Percentiles rank a stretch among this genome's conserved stretches.
Evolutionary conservation across 2,113 vertebrate species (phyloP).

Genomic region (Blennius ocellaris): DNA sequence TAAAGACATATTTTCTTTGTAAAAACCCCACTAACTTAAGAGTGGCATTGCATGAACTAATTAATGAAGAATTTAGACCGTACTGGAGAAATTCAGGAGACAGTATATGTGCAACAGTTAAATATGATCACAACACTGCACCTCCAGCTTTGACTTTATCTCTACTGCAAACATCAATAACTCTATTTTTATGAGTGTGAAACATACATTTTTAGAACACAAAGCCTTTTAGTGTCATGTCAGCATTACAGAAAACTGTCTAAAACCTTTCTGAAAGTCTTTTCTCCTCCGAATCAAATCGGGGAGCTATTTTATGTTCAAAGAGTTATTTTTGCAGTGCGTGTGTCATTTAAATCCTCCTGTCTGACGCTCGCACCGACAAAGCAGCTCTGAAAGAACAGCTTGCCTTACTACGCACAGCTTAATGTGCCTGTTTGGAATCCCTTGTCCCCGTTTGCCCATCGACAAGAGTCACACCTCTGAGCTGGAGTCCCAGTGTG

Average conservation of each 20-base stretch:
- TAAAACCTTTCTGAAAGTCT: slow-evolving; percentile 32
- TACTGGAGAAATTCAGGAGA: neutral
- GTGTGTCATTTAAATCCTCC: slow-evolving; percentile 57
- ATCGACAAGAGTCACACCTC: slow-evolving; percentile 43
- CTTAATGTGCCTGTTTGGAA: slow-evolving; percentile 61
- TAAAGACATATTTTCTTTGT: too few species aligned
- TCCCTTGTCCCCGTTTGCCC: slow-evolving; percentile 39
- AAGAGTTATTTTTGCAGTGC: slow-evolving; percentile 47
- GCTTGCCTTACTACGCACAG: slow-evolving; percentile 52
- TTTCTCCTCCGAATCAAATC: slow-evolving; percentile 40
- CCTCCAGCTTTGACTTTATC: slow-evolving; percentile 28
- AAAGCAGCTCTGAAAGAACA: slow-evolving; percentile 49
- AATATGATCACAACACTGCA: neutral
- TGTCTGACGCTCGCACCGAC: slow-evolving; percentile 39
- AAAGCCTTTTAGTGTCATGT: slow-evolving; percentile 16
- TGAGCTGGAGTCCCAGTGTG: slow-evolving; percentile 29
- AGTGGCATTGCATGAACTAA: too few species aligned
- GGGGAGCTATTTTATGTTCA: slow-evolving; percentile 45
- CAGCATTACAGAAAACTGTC: slow-evolving; percentile 19
- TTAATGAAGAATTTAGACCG: neutral
- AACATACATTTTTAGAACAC: slow-evolving; percentile 21
- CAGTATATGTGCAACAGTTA: neutral
- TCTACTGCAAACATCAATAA: slow-evolving; percentile 32
- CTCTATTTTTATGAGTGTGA: slow-evolving; percentile 35
- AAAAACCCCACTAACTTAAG: too few species aligned